Evolutionary conservation across 1,140 invertebrate species (phyloP).

Genomic region (Pachyrhynchus sulphureomaculatus): DNA sequence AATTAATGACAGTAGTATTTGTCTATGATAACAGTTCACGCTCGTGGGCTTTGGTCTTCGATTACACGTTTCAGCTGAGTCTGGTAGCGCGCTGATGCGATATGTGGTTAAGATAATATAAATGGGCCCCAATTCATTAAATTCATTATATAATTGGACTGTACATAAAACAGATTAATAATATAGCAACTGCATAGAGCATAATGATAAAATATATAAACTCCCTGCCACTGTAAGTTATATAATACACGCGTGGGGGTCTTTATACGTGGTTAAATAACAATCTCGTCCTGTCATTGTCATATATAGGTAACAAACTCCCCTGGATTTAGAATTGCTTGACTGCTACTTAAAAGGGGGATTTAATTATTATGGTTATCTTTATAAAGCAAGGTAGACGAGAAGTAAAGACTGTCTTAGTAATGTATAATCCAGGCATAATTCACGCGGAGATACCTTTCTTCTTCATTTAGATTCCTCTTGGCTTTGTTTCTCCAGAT

Average conservation of each 20-base stretch:
- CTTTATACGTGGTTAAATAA: slow-evolving; percentile 19
- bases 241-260: slow-evolving; percentile 24
- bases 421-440: slow-evolving; percentile 48
- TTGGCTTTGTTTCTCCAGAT: slow-evolving; percentile 50
- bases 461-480: slow-evolving; percentile 46
- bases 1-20: no score
- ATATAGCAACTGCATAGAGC: not conserved
- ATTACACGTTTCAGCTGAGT: no score
- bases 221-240: slow-evolving; percentile 4
- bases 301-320: slow-evolving; percentile 42
- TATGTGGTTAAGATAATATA: no score
- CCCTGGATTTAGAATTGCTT: slow-evolving; percentile 28
- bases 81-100: no score
- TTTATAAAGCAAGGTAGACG: slow-evolving; percentile 50
- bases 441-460: slow-evolving; percentile 45
- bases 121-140: no score
- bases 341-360: slow-evolving; percentile 37
- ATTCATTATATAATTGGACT: no score
- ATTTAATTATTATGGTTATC: slow-evolving; percentile 52
- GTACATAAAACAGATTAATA: no score
- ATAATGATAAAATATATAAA: not conserved
- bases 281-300: slow-evolving; percentile 40
- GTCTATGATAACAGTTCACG: no score
- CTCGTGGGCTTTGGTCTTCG: no score
- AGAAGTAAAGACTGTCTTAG: slow-evolving; percentile 35